Evolutionary conservation across 2,797 vertebrate genomes (phyloP), one percentile per base, ranked within the genome.

Genomic region (Phalanger gymnotis): DNA sequence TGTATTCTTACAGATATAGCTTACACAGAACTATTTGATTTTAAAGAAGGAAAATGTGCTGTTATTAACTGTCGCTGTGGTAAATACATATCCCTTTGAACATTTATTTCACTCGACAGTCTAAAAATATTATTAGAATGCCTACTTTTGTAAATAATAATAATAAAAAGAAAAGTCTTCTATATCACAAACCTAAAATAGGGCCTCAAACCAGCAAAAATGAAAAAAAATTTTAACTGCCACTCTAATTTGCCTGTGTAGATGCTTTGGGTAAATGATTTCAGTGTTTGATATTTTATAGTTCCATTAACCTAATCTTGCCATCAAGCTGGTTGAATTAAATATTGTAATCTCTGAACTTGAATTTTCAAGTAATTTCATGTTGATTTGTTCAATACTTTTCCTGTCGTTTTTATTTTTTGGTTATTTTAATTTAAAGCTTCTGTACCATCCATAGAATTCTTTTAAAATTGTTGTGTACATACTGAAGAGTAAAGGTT

Each of bases 121-220:
- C 57, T 54, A 96, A 94, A 96, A 96, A 94, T 94, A 97, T 92
- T 91, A 95, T 96, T 90, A 94, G 89, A 95, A 94, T 90, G 14
- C 34, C 53, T 93, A 7, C 10, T 91, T 97, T 19, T 96, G 13
- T 54, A 92, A 95, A 81, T 81, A 81, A 89, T 97, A 97, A 97
- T 97, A 94, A 55, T 93, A 92, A 92, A 94, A 93, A 90, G 34
- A n/a, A 0, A 31, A 31, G 7, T 89, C 4, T 92, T 95, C 91
- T 95, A 91, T 96, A 94, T 73, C 81, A 53, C 92, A 52, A 94
- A 92, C 89, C 92, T 94, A 90, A 97, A 94, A 93, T n/a, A n/a
- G 47, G 30, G 0, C 14, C 47, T 53, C 27, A 95, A 91, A 54
- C 53, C 19, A 55, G 90, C 89, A 91, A 93, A 94, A 93, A 89